Base-by-base conservation (phyloP, 2,888 invertebrate genomes). In the Selenia dentaria region DNA sequence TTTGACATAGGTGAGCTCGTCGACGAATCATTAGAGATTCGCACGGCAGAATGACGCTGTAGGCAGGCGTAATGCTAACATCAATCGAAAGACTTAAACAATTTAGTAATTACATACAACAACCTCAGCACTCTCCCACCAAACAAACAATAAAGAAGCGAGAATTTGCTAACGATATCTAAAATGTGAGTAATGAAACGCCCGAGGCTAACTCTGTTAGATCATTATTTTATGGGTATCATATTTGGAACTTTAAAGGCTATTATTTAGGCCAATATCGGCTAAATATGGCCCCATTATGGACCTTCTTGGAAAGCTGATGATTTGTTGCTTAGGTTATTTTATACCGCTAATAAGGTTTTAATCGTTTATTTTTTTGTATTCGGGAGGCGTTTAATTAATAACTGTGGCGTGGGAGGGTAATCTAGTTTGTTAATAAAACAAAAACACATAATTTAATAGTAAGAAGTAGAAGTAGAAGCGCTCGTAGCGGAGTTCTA, bases 171-270 rank as follows among this genome's bases (percentile, higher is more conserved):
- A 70, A 69, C 70, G 60, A 64, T 51, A 53, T 42, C 27, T 2
- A 57, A 59, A 51, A 59, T 51, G 59, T 51, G 38, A 51, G 31
- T 52, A 41, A 48, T 36, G 37, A 24, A 13, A 26, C 10, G 54
- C 71, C 64, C 35, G 33, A 35, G 62, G 78, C 60, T 25, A 55
- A 54, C 5, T 64, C 63, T 77, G 67, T 71, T 72, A 67, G 78
- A 71, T 83, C 83, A 85, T 86, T 87, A 85, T 85, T 87, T 86
- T 86, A 87, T 87, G 84, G 77, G 59, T 51, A 62, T 73, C 83
- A 80, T 79, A 84, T 84, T 82, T 81, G 75, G 70, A 48, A 60
- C 48, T 63, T 66, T 79, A 80, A 79, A 78, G 69, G 67, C 74
- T 79, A 79, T 80, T 76, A 81, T 79, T 78, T 74, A 65, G 71